These are phyloP conservation scores for Myzus persicae DNA, from an alignment of 1,140 invertebrate species.

Conservation along the genomic window DNA sequence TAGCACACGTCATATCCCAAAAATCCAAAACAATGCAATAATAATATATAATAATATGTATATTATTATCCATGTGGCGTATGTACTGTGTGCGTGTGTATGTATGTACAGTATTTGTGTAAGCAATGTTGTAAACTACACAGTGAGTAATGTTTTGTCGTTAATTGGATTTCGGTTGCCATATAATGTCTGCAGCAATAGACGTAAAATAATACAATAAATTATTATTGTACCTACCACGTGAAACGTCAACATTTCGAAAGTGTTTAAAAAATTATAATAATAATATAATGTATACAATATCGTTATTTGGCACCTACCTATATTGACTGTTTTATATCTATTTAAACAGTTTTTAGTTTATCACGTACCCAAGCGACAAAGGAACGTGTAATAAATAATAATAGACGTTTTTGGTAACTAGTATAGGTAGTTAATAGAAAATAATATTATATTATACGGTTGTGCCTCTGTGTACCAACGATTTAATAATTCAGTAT, in stretches of 20 bases:
- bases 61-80: neutral
- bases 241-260: neutral
- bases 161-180: neutral
- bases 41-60: neutral
- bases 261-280: slow-evolving; percentile 7
- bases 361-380: neutral
- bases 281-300: neutral
- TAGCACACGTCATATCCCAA: neutral
- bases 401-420: neutral
- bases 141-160: neutral
- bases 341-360: neutral
- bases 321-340: neutral
- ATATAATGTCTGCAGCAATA: neutral
- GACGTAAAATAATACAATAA: neutral
- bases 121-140: neutral
- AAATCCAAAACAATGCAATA: neutral
- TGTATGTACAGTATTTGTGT: neutral
- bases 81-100: neutral
- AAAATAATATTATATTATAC: neutral
- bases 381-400: neutral
- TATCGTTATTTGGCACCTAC: neutral
- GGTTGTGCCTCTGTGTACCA: neutral
- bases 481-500: neutral
- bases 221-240: neutral
- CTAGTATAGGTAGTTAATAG: neutral